phyloP scores from a whole-genome alignment of 92 coral and sea anemone species.

The Umimayanthus kanabou region DNA sequence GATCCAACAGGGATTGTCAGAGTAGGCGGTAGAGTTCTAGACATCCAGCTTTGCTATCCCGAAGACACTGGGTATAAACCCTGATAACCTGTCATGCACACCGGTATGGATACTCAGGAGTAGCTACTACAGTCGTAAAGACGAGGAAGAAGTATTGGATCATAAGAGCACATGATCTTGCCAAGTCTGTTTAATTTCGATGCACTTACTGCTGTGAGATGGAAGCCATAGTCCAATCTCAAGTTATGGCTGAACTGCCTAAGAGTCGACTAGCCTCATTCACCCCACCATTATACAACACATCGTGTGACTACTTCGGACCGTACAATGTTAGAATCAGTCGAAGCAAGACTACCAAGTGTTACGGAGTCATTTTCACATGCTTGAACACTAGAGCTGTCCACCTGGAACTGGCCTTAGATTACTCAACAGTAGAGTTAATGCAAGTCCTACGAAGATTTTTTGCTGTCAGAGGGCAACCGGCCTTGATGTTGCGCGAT shows the following conservation, averaged over 20 bases:
- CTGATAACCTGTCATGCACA: not conserved
- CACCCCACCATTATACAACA: constrained; percentile 64
- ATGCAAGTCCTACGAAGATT: constrained; percentile 37
- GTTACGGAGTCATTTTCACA: too few relatives aligned
- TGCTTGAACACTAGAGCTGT: too few relatives aligned
- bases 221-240: constrained; percentile 40
- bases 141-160: constrained; percentile 36
- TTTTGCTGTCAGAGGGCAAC: too few relatives aligned
- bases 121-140: constrained; percentile 24
- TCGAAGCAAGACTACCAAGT: constrained; percentile 47
- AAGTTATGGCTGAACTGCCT: constrained; percentile 13
- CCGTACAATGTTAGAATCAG: too few relatives aligned
- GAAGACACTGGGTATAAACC: constrained; percentile 10
- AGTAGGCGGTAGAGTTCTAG: constrained; percentile 60
- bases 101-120: constrained; percentile 30
- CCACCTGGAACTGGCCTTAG: not conserved
- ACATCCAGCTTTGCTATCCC: not conserved
- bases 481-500: not conserved
- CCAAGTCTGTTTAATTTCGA: constrained; percentile 44
- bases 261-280: constrained; percentile 43
- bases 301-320: constrained; percentile 59
- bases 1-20: constrained; percentile 43
- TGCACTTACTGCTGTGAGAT: constrained; percentile 51
- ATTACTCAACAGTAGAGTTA: constrained; percentile 59
- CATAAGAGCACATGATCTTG: constrained; percentile 47